Percentiles rank a stretch among this genome's conserved stretches.
phyloP scores from a whole-genome alignment of 2,888 invertebrate genomes.

The Drosophila barbarae region DNA sequence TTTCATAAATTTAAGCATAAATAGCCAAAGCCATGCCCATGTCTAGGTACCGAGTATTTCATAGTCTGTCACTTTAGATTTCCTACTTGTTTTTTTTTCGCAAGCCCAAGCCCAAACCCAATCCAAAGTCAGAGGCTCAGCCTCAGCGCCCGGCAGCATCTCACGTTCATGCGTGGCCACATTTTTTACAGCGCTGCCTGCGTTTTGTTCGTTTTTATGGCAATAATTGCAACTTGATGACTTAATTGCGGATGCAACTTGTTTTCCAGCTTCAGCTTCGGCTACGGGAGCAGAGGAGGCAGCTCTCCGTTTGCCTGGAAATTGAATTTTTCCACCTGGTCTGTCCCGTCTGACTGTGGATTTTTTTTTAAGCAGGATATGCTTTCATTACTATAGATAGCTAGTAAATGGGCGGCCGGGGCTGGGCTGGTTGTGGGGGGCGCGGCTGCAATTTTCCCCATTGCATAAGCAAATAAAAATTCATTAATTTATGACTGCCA shows the following conservation, averaged over 20 bases:
- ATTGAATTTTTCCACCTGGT: conserved; percentile 75
- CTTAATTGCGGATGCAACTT: conserved; percentile 76
- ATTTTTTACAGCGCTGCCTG: conserved; percentile 60
- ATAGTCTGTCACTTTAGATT: not conserved
- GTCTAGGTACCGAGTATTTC: not conserved
- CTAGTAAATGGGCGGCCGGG: conserved; percentile 27
- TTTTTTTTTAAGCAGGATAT: conserved; percentile 70
- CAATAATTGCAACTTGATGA: conserved; percentile 75
- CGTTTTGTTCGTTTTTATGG: conserved; percentile 76
- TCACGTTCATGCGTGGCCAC: conserved; percentile 75
- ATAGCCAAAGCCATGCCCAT: not conserved
- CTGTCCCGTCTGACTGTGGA: conserved; percentile 36
- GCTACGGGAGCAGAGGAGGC: conserved; percentile 16
- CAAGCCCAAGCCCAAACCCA: conserved; percentile 17
- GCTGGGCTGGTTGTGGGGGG: conserved; percentile 5
- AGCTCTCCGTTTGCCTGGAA: conserved; percentile 58
- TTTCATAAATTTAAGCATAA: not conserved
- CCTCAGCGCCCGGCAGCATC: conserved; percentile 57
- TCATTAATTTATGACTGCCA: conserved; percentile 75
- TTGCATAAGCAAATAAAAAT: conserved; percentile 74
- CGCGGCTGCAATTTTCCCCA: conserved; percentile 55
- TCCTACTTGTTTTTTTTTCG: not conserved
- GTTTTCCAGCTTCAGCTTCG: conserved; percentile 63
- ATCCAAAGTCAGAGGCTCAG: conserved; percentile 28
- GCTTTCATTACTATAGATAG: conserved; percentile 74